Evolutionary conservation across 23 tunicate species (phyloP).

Genomic region (Aplidium turbinatum): DNA sequence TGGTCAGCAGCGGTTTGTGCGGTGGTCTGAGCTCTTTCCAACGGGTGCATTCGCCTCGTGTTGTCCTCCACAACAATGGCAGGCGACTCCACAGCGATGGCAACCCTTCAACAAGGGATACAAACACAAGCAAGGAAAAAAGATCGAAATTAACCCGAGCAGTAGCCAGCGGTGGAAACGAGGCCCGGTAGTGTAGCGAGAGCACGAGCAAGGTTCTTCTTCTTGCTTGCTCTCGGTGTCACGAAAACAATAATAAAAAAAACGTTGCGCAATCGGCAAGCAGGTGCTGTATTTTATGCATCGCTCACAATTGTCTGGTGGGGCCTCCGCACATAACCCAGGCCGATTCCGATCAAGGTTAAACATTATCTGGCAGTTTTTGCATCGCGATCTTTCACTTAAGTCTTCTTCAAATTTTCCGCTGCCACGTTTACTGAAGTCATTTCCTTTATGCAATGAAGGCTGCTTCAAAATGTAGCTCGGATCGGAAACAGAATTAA

Average conservation of each 20-base stretch:
- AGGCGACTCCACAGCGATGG: conserved; percentile 70
- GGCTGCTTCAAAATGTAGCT: conserved; percentile 8
- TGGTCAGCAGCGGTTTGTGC: no score
- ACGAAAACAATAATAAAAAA: conserved; percentile 46
- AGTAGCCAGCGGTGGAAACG: conserved; percentile 55
- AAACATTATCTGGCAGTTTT: conserved; percentile 73
- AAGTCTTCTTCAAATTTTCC: conserved; percentile 59
- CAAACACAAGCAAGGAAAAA: conserved; percentile 80
- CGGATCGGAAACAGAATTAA: conserved; percentile 21
- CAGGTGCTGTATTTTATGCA: conserved; percentile 45
- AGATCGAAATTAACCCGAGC: conserved; percentile 46
- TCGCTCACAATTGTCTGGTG: conserved; percentile 42
- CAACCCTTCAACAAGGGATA: conserved; percentile 66
- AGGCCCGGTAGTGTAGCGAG: neutral
- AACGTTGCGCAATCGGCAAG: conserved; percentile 37
- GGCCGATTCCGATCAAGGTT: conserved; percentile 79
- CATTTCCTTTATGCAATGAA: neutral
- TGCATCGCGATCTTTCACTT: conserved; percentile 77
- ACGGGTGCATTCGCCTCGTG: conserved; percentile 72
- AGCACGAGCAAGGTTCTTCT: conserved; percentile 61
- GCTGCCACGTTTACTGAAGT: neutral
- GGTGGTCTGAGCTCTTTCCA: no score
- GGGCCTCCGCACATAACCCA: conserved; percentile 86
- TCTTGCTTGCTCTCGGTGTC: conserved; percentile 61
- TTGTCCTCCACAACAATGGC: conserved; percentile 83